These are phyloP conservation scores for Atethmia centrago DNA, from an alignment of 2,888 invertebrate species.

Conservation along the genomic window DNA sequence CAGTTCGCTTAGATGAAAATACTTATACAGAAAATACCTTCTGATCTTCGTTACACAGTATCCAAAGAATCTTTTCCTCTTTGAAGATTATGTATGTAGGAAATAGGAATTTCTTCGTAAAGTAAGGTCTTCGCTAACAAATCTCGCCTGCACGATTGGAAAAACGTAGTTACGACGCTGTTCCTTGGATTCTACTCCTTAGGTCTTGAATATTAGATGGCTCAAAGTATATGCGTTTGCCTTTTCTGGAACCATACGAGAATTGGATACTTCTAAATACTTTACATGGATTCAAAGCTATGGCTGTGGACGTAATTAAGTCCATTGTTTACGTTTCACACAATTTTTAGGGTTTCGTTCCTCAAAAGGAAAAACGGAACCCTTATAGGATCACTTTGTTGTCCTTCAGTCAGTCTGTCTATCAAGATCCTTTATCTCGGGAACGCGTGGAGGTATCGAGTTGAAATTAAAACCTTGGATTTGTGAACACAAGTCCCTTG, in stretches of 20 bases:
- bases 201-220: slow-evolving; percentile 42
- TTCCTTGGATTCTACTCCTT: slow-evolving; percentile 35
- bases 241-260: neutral
- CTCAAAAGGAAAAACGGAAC: too few species aligned
- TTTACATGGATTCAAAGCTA: slow-evolving; percentile 9
- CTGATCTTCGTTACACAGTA: slow-evolving; percentile 42
- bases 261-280: slow-evolving; percentile 30
- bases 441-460: too few species aligned
- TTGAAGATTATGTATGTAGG: slow-evolving; percentile 42
- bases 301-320: slow-evolving; percentile 14
- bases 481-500: too few species aligned
- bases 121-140: slow-evolving; percentile 50
- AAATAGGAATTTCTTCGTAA: slow-evolving; percentile 36
- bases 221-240: slow-evolving; percentile 16
- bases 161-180: slow-evolving; percentile 23
- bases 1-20: slow-evolving; percentile 42
- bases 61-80: slow-evolving; percentile 43
- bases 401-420: too few species aligned
- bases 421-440: too few species aligned
- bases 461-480: too few species aligned
- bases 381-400: too few species aligned
- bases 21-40: slow-evolving; percentile 44
- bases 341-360: too few species aligned
- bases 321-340: slow-evolving; percentile 1
- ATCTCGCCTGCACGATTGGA: slow-evolving; percentile 48